Conservation (phyloP, 1,140 invertebrate genomes). For the Aphis craccivora region DNA sequence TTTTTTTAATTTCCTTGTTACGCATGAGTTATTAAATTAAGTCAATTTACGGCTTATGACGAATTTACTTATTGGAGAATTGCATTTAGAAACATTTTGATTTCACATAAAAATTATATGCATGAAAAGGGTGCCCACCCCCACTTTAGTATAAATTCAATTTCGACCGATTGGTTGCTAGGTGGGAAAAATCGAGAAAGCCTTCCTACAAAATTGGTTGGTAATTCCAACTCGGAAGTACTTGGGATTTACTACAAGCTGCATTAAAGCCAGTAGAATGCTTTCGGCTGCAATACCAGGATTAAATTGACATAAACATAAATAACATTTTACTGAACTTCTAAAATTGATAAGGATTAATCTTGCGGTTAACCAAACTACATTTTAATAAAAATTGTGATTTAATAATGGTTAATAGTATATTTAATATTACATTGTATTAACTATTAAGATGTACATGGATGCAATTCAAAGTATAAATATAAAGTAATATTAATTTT, state of each 20-base stretch:
- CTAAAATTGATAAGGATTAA: neutral
- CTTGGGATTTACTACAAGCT: neutral
- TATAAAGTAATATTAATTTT: neutral
- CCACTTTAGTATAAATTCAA: conserved; percentile 22
- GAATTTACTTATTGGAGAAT: neutral
- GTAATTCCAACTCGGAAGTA: neutral
- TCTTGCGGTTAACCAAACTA: neutral
- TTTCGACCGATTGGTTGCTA: conserved; percentile 13
- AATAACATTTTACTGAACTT: neutral
- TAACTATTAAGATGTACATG: neutral
- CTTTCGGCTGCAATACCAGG: neutral
- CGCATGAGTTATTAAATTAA: neutral
- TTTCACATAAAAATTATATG: conserved; percentile 11
- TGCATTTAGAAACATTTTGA: neutral
- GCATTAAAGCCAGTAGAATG: neutral
- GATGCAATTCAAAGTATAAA: neutral
- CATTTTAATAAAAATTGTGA: neutral
- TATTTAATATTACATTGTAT: neutral
- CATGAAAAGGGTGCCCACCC: neutral
- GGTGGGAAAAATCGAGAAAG: neutral
- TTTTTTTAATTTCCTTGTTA: neutral
- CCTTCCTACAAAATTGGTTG: neutral
- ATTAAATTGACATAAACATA: neutral
- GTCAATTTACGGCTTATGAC: neutral
- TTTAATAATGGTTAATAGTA: neutral